These are phyloP conservation scores for Pipistrellus pipistrellus DNA, from an alignment of 2,797 vertebrate genomes.

Conservation along the genomic window DNA sequence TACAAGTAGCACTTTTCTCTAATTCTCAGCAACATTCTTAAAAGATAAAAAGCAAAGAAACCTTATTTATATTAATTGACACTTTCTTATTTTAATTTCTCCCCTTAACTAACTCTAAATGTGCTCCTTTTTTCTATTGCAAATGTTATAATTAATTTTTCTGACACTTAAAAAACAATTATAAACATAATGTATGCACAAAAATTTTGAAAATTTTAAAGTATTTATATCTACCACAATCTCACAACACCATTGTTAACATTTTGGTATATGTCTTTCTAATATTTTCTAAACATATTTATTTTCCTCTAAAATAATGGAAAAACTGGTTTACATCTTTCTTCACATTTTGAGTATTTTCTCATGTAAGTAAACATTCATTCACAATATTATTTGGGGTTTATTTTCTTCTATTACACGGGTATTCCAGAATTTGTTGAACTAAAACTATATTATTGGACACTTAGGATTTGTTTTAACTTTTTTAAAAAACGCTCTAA, in stretches of 20 bases:
- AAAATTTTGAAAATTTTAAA: constrained; percentile 38
- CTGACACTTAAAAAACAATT: not conserved
- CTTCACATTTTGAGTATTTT: constrained; percentile 39
- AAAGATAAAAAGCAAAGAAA: not conserved
- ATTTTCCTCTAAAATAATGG: constrained; percentile 44
- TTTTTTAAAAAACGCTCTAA: not conserved
- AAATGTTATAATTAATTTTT: constrained; percentile 21
- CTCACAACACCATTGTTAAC: not conserved
- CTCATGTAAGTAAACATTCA: not conserved
- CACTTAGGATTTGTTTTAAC: not conserved
- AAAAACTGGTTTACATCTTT: not conserved
- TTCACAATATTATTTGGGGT: constrained; percentile 32
- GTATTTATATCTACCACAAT: not conserved
- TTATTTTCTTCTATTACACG: constrained; percentile 30
- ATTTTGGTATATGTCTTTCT: not conserved
- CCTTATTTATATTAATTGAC: not conserved
- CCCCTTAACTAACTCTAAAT: not conserved
- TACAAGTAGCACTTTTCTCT: not conserved
- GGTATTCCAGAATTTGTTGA: constrained; percentile 32
- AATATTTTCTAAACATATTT: constrained; percentile 17
- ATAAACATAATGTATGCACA: not conserved
- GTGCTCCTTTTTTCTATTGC: not conserved
- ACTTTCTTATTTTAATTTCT: not conserved
- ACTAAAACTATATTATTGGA: not conserved
- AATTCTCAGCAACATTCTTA: constrained; percentile 11